These are phyloP conservation scores for Cyprinodon brontotheroides DNA, from an alignment of 2,113 vertebrate genomes.

Conservation along the genomic window DNA sequence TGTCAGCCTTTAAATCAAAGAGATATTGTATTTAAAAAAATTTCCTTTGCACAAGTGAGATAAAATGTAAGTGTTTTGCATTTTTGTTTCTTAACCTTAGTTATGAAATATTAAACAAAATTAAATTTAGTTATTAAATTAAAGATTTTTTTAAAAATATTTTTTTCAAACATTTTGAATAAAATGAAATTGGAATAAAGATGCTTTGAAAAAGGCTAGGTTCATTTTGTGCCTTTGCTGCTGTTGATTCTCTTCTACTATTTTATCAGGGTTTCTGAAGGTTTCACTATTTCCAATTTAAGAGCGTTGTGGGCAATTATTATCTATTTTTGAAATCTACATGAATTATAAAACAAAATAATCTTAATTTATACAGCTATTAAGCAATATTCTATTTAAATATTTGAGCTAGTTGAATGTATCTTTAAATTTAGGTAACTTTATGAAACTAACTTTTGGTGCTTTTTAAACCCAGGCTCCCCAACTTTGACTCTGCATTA, in stretches of 20 bases:
- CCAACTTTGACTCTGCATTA: background rate
- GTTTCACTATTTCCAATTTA: background rate
- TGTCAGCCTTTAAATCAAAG: background rate
- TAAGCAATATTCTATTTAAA: background rate
- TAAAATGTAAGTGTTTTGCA: background rate
- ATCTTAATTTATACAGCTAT: background rate
- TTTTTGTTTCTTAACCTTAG: background rate
- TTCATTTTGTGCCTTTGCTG: no score
- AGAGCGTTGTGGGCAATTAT: background rate
- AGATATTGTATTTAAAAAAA: background rate
- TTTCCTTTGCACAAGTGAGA: background rate
- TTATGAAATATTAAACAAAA: background rate
- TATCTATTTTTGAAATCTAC: background rate
- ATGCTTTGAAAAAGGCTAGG: no score
- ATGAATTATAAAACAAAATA: no score
- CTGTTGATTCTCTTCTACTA: background rate
- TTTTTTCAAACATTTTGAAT: background rate
- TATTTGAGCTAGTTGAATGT: background rate
- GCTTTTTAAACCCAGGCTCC: background rate
- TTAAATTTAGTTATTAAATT: no score
- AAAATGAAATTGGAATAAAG: background rate
- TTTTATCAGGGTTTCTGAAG: background rate
- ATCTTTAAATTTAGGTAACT: background rate
- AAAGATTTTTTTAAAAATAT: no score
- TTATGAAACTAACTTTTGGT: background rate